phyloP scores from a whole-genome alignment of 2,797 vertebrate genomes.

The Thamnophis elegans region DNA sequence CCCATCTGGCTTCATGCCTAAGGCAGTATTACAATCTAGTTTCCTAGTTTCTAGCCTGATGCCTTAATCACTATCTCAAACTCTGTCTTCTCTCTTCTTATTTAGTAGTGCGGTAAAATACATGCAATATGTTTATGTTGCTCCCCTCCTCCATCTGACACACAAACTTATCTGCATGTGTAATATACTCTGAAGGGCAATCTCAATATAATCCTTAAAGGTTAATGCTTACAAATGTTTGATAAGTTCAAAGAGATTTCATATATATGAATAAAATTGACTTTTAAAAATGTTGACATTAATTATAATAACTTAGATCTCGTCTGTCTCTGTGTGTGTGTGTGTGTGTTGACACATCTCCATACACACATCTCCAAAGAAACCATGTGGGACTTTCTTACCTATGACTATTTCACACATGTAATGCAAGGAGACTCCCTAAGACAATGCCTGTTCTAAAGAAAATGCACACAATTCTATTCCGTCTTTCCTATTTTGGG shows the following conservation, averaged over 20 bases:
- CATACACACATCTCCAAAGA: too few relatives aligned
- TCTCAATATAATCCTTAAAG: neutral
- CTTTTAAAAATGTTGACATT: neutral
- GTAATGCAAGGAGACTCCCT: neutral
- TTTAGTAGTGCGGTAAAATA: neutral
- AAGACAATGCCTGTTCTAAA: neutral
- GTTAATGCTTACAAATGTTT: neutral
- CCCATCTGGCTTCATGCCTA: neutral
- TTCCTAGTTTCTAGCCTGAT: neutral
- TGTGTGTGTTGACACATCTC: too few relatives aligned
- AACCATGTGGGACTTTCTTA: neutral
- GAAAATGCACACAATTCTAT: neutral
- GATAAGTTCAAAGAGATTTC: neutral
- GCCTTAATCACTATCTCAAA: neutral
- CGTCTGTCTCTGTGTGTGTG: too few relatives aligned
- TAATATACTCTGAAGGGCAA: neutral
- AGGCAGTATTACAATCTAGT: neutral
- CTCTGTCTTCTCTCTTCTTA: neutral
- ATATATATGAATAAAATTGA: neutral
- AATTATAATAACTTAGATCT: neutral
- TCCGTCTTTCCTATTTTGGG: neutral
- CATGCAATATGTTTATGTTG: neutral
- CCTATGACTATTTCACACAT: neutral
- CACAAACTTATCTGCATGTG: neutral
- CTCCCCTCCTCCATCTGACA: neutral